Conservation (phyloP, 2,113 vertebrate species). For the Podarcis raffonei region DNA sequence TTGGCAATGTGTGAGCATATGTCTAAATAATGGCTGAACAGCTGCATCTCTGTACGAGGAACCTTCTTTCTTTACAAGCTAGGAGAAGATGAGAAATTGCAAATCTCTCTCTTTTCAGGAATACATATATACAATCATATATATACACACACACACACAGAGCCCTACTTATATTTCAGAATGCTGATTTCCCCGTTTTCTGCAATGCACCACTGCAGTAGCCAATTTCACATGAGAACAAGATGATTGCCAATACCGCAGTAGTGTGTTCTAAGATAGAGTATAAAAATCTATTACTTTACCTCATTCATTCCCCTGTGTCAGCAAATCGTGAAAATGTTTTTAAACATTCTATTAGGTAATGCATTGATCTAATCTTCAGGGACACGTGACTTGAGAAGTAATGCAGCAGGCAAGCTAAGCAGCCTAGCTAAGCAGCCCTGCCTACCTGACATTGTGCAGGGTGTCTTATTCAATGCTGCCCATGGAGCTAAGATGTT, state of each 20-base stretch:
- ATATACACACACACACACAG: neutral
- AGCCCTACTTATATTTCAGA: neutral
- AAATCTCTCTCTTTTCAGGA: neutral
- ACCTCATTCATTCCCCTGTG: slow-evolving; percentile 45
- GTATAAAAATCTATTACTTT: slow-evolving; percentile 64
- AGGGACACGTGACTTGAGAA: slow-evolving; percentile 48
- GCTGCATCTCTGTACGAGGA: neutral
- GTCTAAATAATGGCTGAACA: slow-evolving; percentile 40
- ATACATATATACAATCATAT: neutral
- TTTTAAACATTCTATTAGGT: slow-evolving; percentile 69
- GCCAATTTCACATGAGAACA: slow-evolving; percentile 58
- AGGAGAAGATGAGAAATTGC: neutral
- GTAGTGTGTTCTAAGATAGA: slow-evolving; percentile 42
- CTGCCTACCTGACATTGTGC: slow-evolving; percentile 27
- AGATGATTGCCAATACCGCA: slow-evolving; percentile 66
- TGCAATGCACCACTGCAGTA: slow-evolving; percentile 79
- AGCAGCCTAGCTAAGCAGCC: slow-evolving; percentile 32
- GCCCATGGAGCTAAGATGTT: slow-evolving; percentile 8
- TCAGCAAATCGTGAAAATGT: slow-evolving; percentile 70
- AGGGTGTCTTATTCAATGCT: slow-evolving; percentile 7
- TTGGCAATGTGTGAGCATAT: slow-evolving; percentile 23
- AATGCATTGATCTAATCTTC: slow-evolving; percentile 59
- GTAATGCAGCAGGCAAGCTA: slow-evolving; percentile 40
- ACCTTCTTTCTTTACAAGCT: neutral
- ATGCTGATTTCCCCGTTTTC: slow-evolving; percentile 62